These are phyloP conservation scores for Cottoperca gobio DNA, from an alignment of 2,797 vertebrate species.

Conservation along the genomic window DNA sequence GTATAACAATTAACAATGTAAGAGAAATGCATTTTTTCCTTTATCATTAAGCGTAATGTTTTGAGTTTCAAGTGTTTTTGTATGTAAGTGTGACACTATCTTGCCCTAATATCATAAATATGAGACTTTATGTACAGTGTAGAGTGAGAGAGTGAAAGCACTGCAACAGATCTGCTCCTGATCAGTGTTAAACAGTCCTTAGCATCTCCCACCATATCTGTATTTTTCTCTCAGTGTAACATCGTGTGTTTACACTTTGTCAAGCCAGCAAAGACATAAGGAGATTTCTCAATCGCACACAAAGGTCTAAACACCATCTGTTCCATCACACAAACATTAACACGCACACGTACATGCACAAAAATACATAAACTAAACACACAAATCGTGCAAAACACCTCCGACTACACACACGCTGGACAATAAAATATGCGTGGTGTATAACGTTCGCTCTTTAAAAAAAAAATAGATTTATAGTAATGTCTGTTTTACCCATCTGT, in stretches of 20 bases:
- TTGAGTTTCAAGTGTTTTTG: not conserved
- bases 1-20: no score
- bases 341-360: conserved; percentile 43
- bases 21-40: no score
- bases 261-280: conserved; percentile 76
- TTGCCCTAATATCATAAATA: conserved; percentile 1
- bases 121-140: not conserved
- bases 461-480: conserved; percentile 78
- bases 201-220: conserved; percentile 55
- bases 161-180: conserved; percentile 39
- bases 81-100: not conserved
- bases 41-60: not conserved
- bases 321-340: conserved; percentile 67
- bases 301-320: conserved; percentile 82
- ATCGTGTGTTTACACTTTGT: conserved; percentile 71
- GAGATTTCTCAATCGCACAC: conserved; percentile 78
- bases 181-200: conserved; percentile 48
- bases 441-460: conserved; percentile 67
- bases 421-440: conserved; percentile 80
- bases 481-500: conserved; percentile 85
- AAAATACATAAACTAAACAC: conserved; percentile 44
- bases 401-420: conserved; percentile 41
- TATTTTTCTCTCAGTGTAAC: conserved; percentile 65
- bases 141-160: conserved; percentile 14
- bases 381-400: conserved; percentile 45